A percentile compares a stretch with the other conserved stretches of the same genome.
These are phyloP conservation scores for Corythoichthys intestinalis DNA, from an alignment of 2,113 vertebrate species.

Conservation along the genomic window DNA sequence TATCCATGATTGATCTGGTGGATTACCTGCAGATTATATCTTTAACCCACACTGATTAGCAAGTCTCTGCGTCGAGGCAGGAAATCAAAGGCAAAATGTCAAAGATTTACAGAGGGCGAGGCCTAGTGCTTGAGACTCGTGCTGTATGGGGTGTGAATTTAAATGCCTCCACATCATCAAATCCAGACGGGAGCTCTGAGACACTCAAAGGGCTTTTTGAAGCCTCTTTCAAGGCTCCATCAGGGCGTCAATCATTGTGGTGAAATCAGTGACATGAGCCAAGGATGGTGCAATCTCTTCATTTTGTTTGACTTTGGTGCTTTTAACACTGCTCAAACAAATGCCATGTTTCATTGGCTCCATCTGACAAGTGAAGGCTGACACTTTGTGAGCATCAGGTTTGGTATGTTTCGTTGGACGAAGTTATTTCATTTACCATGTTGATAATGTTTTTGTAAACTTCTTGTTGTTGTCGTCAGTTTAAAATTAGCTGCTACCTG, in stretches of 20 bases:
- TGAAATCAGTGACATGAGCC: constrained; percentile 8
- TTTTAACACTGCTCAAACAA: neutral
- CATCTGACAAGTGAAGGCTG: neutral
- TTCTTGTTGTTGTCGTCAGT: too few species aligned
- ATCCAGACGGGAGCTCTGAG: constrained; percentile 10
- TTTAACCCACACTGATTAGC: constrained; percentile 48
- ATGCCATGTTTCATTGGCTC: constrained; percentile 1
- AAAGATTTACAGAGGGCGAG: constrained; percentile 51
- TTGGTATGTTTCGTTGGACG: neutral
- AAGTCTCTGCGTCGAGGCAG: constrained; percentile 36
- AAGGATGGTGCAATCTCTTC: constrained; percentile 8
- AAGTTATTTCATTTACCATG: neutral
- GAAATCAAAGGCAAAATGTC: constrained; percentile 53
- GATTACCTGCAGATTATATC: constrained; percentile 34
- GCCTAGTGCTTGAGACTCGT: constrained; percentile 13
- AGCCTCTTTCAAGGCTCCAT: constrained; percentile 19
- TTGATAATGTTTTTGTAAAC: neutral
- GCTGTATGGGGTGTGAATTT: constrained; percentile 30
- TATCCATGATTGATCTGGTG: constrained; percentile 10
- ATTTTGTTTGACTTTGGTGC: constrained; percentile 5
- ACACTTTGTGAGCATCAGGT: neutral
- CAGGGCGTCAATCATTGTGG: constrained; percentile 13
- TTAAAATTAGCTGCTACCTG: too few species aligned
- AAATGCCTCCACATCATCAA: constrained; percentile 33
- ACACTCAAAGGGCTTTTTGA: constrained; percentile 19